These are phyloP conservation scores for Darevskia nairensis DNA, from an alignment of 2,797 vertebrate species.

Conservation along the genomic window DNA sequence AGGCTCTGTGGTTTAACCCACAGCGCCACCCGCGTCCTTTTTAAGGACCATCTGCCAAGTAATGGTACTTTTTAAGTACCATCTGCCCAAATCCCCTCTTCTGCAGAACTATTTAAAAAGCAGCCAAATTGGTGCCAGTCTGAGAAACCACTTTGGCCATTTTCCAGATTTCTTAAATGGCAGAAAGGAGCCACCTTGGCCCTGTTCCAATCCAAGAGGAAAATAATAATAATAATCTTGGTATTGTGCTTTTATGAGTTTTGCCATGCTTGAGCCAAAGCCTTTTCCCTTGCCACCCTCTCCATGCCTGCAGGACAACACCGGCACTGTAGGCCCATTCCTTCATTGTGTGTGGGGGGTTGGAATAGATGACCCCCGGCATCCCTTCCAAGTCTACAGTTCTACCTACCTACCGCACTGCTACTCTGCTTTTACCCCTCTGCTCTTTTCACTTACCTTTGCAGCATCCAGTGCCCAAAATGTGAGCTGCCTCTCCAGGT, in stretches of 20 bases:
- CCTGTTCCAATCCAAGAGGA: not conserved
- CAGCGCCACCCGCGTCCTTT: too few species aligned
- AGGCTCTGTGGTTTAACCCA: too few species aligned
- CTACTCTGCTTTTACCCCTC: not conserved
- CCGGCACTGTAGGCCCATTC: too few species aligned
- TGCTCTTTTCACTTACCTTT: conserved; percentile 1
- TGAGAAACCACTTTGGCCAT: not conserved
- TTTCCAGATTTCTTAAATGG: not conserved
- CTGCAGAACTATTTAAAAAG: not conserved
- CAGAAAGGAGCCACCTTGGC: not conserved
- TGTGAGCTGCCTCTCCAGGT: not conserved
- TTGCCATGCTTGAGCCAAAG: not conserved
- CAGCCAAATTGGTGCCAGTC: not conserved
- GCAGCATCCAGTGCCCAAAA: not conserved
- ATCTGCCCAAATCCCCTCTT: not conserved
- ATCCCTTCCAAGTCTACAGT: not conserved
- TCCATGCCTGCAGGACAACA: not conserved
- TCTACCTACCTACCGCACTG: not conserved
- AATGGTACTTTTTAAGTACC: not conserved
- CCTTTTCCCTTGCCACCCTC: not conserved
- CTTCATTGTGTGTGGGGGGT: too few species aligned
- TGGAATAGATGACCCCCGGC: too few species aligned
- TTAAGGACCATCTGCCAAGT: too few species aligned
- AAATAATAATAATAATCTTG: not conserved
- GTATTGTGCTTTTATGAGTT: not conserved